These are phyloP conservation scores for Diadegma fenestrale DNA, from an alignment of 2,888 invertebrate genomes.

Conservation along the genomic window DNA sequence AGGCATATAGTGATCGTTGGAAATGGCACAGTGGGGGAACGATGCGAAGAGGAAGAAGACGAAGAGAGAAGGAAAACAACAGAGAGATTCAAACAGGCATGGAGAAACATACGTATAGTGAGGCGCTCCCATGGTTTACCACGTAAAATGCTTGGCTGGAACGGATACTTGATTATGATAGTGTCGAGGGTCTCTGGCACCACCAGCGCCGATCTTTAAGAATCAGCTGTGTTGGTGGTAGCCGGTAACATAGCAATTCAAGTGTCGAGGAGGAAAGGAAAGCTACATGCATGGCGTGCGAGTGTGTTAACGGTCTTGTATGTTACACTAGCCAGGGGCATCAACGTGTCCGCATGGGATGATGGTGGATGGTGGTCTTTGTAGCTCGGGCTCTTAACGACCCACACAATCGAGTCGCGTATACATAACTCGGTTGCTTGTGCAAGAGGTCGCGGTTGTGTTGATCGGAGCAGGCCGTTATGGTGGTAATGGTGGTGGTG, in stretches of 20 bases:
- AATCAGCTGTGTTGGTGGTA: conserved; percentile 54
- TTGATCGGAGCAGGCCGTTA: conserved; percentile 50
- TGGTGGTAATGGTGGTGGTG: conserved; percentile 19
- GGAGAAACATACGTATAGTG: background rate
- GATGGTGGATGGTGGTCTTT: conserved; percentile 35
- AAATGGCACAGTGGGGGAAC: conserved; percentile 57
- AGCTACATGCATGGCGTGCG: background rate
- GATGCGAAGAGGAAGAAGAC: conserved; percentile 62
- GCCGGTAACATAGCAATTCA: conserved; percentile 31
- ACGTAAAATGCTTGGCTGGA: conserved; percentile 36
- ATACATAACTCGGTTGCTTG: conserved; percentile 5
- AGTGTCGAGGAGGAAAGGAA: conserved; percentile 17
- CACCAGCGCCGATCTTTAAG: conserved; percentile 8
- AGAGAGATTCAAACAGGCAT: conserved; percentile 37
- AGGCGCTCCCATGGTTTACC: conserved; percentile 19
- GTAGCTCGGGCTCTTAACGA: conserved; percentile 1
- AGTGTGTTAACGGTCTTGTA: conserved; percentile 51
- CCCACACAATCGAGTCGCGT: conserved; percentile 8
- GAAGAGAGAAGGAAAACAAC: conserved; percentile 64
- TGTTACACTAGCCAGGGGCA: conserved; percentile 31
- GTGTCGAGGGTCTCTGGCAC: conserved; percentile 31
- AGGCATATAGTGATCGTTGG: conserved; percentile 62
- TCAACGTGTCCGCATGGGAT: background rate
- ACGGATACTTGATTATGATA: conserved; percentile 56
- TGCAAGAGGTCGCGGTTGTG: conserved; percentile 41